These are phyloP conservation scores for Siniperca chuatsi DNA, from an alignment of 2,113 vertebrate species.

Conservation along the genomic window DNA sequence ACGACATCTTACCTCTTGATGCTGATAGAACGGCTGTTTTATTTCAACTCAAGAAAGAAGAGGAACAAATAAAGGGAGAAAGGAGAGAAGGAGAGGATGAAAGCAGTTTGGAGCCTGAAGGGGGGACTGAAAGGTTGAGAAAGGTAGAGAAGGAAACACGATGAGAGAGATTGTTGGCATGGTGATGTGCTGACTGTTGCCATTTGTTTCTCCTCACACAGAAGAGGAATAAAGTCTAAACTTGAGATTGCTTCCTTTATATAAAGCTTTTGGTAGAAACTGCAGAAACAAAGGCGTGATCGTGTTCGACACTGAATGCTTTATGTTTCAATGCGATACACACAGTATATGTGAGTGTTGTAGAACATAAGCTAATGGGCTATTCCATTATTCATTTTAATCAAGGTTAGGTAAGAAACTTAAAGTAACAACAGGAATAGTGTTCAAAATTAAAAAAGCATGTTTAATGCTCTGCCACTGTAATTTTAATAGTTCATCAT, in stretches of 20 bases:
- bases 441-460: not conserved
- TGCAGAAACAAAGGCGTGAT: not conserved
- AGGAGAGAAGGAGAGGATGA: slow-evolving; percentile 11
- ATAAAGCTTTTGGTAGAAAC: not conserved
- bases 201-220: slow-evolving; percentile 32
- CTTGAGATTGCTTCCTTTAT: not conserved
- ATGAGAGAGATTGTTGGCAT: slow-evolving; percentile 63
- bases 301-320: not conserved
- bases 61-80: slow-evolving; percentile 3
- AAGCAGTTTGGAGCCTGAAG: slow-evolving; percentile 15
- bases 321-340: not conserved
- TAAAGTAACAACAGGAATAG: not conserved
- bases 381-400: slow-evolving; percentile 14
- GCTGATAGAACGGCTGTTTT: slow-evolving; percentile 2
- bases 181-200: slow-evolving; percentile 47
- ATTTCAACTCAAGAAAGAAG: not conserved
- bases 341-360: not conserved
- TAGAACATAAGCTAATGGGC: not conserved
- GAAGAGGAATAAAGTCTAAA: slow-evolving; percentile 26
- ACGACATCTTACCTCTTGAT: not conserved
- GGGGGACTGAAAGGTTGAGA: slow-evolving; percentile 19
- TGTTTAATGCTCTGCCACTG: not conserved
- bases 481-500: not conserved
- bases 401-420: not conserved
- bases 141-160: slow-evolving; percentile 22